phyloP scores from a whole-genome alignment of 2,888 invertebrate genomes.

The Osedax frankpressi region DNA sequence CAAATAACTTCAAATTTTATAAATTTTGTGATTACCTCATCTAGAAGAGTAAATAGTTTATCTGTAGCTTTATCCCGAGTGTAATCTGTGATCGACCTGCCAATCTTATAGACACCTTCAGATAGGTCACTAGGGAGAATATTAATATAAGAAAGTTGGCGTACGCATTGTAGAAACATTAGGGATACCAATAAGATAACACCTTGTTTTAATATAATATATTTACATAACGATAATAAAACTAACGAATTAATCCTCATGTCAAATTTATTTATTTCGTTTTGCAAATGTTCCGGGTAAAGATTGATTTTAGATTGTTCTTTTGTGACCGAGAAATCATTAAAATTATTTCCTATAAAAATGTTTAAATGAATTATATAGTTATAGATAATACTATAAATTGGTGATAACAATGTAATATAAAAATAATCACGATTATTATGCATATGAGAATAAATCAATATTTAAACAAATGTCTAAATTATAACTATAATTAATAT shows the following conservation, averaged over 20 bases:
- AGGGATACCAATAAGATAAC: no score
- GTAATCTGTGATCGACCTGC: constrained; percentile 37
- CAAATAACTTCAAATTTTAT: no score
- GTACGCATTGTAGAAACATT: no score
- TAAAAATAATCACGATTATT: background rate
- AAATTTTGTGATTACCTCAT: constrained; percentile 32
- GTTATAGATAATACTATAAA: no score
- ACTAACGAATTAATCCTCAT: constrained; percentile 38
- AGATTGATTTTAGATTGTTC: constrained; percentile 34
- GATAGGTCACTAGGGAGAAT: background rate
- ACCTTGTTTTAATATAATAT: no score
- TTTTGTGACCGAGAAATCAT: constrained; percentile 35
- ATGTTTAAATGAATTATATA: no score
- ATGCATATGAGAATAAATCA: background rate
- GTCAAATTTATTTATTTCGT: constrained; percentile 36
- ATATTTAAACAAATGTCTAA: background rate
- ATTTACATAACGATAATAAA: no score
- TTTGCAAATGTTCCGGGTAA: constrained; percentile 33
- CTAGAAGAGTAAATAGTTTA: constrained; percentile 33
- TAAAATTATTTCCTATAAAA: constrained; percentile 31
- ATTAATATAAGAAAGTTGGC: no score
- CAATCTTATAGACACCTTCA: constrained; percentile 40
- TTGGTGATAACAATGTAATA: background rate
- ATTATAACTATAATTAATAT: no score
- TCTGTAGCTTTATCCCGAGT: constrained; percentile 36